A percentile compares a stretch with the other conserved stretches of the same genome.
Conservation (phyloP, 2,113 vertebrate species). For the Donacobius atricapilla region DNA sequence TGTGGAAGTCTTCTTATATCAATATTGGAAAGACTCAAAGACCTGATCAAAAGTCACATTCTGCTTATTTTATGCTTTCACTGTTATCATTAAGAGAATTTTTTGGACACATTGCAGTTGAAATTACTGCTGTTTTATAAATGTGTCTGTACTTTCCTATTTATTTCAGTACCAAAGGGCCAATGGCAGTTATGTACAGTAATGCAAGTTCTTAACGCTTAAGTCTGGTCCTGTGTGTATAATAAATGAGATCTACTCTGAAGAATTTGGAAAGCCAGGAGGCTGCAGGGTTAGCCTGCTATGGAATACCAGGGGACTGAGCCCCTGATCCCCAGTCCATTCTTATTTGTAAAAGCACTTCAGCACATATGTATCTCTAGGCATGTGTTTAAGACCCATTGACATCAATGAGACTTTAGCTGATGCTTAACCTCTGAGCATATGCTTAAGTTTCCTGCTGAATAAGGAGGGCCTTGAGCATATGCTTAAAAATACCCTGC, state of each 20-base stretch:
- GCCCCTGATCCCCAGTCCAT: conserved; percentile 60
- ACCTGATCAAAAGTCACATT: not conserved
- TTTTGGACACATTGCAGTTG: not conserved
- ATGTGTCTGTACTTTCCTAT: not conserved
- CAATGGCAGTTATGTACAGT: conserved; percentile 21
- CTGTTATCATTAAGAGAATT: not conserved
- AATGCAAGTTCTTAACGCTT: conserved; percentile 34
- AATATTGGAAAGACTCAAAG: not conserved
- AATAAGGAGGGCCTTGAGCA: conserved; percentile 53
- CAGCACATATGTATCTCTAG: conserved; percentile 61
- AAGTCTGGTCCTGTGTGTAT: conserved; percentile 38
- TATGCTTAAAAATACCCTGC: conserved; percentile 58
- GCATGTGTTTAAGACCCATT: conserved; percentile 65
- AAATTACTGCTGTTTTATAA: not conserved
- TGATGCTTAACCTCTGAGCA: conserved; percentile 65
- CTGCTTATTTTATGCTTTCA: not conserved
- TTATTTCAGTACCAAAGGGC: conserved; percentile 1
- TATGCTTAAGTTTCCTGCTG: conserved; percentile 57
- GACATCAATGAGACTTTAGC: conserved; percentile 64
- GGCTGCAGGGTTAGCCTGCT: conserved; percentile 62
- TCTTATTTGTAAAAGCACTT: conserved; percentile 65
- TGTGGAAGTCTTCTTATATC: not conserved
- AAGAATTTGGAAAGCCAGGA: conserved; percentile 66
- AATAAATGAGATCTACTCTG: conserved; percentile 62
- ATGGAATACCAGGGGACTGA: conserved; percentile 49